Conservation (phyloP, 2,888 invertebrate species). For the Drosophila quinaria region DNA sequence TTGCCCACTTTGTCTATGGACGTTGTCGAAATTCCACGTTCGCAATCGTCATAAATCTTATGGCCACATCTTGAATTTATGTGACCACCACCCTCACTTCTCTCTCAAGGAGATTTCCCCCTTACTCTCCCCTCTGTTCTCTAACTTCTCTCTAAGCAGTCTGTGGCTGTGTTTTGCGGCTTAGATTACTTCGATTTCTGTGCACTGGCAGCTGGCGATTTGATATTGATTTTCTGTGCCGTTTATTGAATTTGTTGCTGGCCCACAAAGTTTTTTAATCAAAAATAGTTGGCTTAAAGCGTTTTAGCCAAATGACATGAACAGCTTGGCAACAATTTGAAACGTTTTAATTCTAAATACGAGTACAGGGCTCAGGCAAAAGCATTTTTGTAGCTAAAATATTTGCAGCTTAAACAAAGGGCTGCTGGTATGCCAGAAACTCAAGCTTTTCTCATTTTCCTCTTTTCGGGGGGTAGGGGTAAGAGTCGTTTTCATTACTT, state of each 20-base stretch:
- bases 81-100: slow-evolving; percentile 55
- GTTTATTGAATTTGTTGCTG: slow-evolving; percentile 73
- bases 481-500: slow-evolving; percentile 65
- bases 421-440: slow-evolving; percentile 11
- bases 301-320: slow-evolving; percentile 57
- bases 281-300: slow-evolving; percentile 76
- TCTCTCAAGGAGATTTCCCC: background rate
- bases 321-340: slow-evolving; percentile 56
- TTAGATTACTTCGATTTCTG: slow-evolving; percentile 74
- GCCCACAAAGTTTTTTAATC: slow-evolving; percentile 72
- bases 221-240: slow-evolving; percentile 55
- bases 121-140: background rate
- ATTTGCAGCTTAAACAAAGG: slow-evolving; percentile 59
- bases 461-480: slow-evolving; percentile 5
- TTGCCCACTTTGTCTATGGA: slow-evolving; percentile 60
- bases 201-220: slow-evolving; percentile 69
- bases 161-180: slow-evolving; percentile 78
- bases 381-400: slow-evolving; percentile 63
- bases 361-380: slow-evolving; percentile 39
- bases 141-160: slow-evolving; percentile 31
- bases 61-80: slow-evolving; percentile 85
- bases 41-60: slow-evolving; percentile 85
- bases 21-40: slow-evolving; percentile 81
- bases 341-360: slow-evolving; percentile 59
- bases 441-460: background rate